Conservation (phyloP, 2,888 invertebrate species). For the Polietes domitor region DNA sequence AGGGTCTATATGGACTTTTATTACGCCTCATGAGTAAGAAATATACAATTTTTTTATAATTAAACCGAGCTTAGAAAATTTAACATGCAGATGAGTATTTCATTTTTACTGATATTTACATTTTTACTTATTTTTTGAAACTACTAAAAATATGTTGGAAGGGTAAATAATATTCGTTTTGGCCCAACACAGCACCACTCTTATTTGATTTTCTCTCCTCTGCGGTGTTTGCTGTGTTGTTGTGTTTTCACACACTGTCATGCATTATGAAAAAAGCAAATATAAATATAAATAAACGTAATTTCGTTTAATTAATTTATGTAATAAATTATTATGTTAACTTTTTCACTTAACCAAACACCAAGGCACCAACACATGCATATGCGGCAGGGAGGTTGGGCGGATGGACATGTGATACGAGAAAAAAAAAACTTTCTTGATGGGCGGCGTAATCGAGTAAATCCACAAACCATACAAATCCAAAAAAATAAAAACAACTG, state of each 20-base stretch:
- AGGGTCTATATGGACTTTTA: too few species aligned
- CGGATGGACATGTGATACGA: not conserved
- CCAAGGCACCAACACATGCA: not conserved
- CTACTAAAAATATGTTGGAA: too few species aligned
- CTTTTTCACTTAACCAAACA: slow-evolving; percentile 38
- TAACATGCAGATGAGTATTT: too few species aligned
- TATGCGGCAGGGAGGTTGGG: not conserved
- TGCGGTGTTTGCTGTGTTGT: not conserved
- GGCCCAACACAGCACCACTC: too few species aligned
- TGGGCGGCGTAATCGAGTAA: not conserved
- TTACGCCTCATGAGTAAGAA: too few species aligned
- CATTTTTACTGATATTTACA: too few species aligned
- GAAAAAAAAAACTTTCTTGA: not conserved
- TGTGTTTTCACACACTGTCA: not conserved
- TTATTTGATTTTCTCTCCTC: not conserved
- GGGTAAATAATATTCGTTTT: too few species aligned
- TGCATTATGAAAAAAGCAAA: slow-evolving; percentile 22
- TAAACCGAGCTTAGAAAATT: too few species aligned
- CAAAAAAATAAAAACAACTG: not conserved
- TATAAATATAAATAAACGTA: slow-evolving; percentile 42
- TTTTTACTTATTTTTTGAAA: too few species aligned
- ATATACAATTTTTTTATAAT: too few species aligned
- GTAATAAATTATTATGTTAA: slow-evolving; percentile 63
- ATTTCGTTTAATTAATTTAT: slow-evolving; percentile 59
- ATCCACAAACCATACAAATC: not conserved